Base-by-base conservation (phyloP, 2,888 invertebrate genomes). In the Protonemura montana region DNA sequence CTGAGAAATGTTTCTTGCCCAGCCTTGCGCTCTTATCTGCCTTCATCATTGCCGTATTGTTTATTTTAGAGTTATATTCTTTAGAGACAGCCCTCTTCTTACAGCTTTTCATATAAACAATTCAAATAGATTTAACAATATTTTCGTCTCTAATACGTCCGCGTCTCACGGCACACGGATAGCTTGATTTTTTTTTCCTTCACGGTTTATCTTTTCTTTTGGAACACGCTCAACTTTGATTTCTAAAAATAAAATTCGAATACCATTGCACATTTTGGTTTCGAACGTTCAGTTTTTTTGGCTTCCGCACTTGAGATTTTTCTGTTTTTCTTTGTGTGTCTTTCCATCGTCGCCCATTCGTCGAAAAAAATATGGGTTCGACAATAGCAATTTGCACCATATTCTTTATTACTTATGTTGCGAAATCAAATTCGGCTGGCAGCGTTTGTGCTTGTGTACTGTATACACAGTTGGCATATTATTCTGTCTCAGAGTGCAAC, bases 221-320 rank as follows among this genome's bases (percentile, higher is more conserved):
- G 82, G 82, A 83, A 83, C 82, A 42, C n/a, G 82, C n/a, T 83
- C 82, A 83, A 83, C 29, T 41, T 35, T 25, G 35, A 42, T 30
- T 83, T 42, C 59, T 83, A 83, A 42, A 82, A 83, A 83, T 83
- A 83, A 83, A 41, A 83, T 30, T 25, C 16, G 59, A 59, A 59
- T 7, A 59, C 59, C 59, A 59, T 59, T 59, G 59, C 21, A 21
- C 59, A 59, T 59, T 59, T 59, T 59, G 59, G 59, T 59, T 59
- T 59, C 59, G 21, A 59, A 21, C 59, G 59, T 21, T 59, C 59
- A 21, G 13, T 59, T n/a, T 59, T 59, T 59, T 59, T 7, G 13
- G 59, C 59, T 59, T 59, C 13, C 1, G 13, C 59, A 59, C 21
- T 59, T 59, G 21, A 10, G 13, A 59, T 59, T 59, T 59, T 59